These are phyloP conservation scores for Styela clava DNA, from an alignment of 23 tunicate species.

Conservation along the genomic window DNA sequence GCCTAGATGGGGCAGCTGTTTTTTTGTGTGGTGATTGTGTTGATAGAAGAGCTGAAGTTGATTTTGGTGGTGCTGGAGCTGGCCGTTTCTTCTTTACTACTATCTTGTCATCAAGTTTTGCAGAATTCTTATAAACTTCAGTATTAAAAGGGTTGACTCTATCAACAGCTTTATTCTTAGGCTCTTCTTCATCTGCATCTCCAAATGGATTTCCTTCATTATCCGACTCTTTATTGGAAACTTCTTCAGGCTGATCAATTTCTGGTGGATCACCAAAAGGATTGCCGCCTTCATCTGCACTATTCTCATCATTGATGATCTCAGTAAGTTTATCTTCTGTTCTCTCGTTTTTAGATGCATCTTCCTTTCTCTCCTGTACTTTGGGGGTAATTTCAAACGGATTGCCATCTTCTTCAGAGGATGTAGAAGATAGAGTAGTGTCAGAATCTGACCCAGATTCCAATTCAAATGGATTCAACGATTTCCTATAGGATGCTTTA, in stretches of 20 bases:
- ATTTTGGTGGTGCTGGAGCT: conserved; percentile 22
- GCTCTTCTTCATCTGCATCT: conserved; percentile 41
- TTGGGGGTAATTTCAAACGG: background rate
- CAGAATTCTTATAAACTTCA: too few relatives aligned
- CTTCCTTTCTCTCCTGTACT: background rate
- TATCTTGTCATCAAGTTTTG: too few relatives aligned
- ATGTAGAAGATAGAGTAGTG: background rate
- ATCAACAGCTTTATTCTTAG: background rate
- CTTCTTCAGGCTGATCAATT: background rate
- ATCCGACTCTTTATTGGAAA: background rate
- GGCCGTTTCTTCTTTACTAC: background rate
- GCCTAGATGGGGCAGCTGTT: conserved; percentile 61
- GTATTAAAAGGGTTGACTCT: background rate
- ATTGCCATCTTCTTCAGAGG: conserved; percentile 26
- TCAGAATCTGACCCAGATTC: conserved; percentile 17
- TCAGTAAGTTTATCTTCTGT: background rate
- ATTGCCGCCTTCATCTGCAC: conserved; percentile 11
- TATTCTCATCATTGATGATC: background rate
- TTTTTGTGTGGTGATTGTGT: conserved; percentile 48
- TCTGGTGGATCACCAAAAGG: conserved; percentile 26
- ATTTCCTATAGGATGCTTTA: conserved; percentile 5
- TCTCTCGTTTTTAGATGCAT: background rate
- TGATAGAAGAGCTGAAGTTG: conserved; percentile 17
- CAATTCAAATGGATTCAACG: conserved; percentile 48
- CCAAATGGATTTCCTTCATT: conserved; percentile 53